Percentiles rank a stretch among this genome's conserved stretches.
These are phyloP conservation scores for Orthosia incerta DNA, from an alignment of 2,888 invertebrate species.

Conservation along the genomic window DNA sequence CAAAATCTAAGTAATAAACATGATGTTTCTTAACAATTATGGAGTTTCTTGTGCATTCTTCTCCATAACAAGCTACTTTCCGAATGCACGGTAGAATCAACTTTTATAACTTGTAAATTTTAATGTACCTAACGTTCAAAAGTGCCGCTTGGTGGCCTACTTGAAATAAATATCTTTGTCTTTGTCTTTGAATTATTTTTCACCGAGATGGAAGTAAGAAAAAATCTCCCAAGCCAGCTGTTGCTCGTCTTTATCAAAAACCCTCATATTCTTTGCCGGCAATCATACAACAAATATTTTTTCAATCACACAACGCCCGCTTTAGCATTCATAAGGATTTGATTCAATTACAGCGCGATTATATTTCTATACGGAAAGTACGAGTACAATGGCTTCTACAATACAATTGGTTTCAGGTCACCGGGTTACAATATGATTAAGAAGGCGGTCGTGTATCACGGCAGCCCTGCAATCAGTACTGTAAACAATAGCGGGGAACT, in stretches of 20 bases:
- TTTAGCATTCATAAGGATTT: conserved; percentile 3
- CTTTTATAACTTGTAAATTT: too few relatives aligned
- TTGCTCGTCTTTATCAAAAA: conserved; percentile 7
- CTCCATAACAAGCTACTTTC: too few relatives aligned
- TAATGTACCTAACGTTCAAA: too few relatives aligned
- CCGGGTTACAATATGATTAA: conserved; percentile 26
- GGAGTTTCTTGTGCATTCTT: too few relatives aligned
- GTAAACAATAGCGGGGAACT: conserved; percentile 22
- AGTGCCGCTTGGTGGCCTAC: too few relatives aligned
- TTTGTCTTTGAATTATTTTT: too few relatives aligned
- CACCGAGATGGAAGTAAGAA: neutral
- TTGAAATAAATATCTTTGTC: too few relatives aligned
- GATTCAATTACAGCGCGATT: conserved; percentile 12
- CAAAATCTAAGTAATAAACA: too few relatives aligned
- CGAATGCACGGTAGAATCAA: too few relatives aligned
- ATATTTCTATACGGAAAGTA: neutral
- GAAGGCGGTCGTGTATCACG: conserved; percentile 34
- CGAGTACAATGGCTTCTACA: conserved; percentile 8
- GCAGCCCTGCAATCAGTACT: conserved; percentile 39
- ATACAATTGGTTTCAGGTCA: conserved; percentile 25
- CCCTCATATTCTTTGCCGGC: neutral
- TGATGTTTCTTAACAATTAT: too few relatives aligned
- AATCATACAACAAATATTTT: neutral
- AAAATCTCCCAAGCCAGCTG: neutral
- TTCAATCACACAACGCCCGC: neutral